These are phyloP conservation scores for Callosobruchus maculatus DNA, from an alignment of 2,888 invertebrate genomes.

Conservation along the genomic window DNA sequence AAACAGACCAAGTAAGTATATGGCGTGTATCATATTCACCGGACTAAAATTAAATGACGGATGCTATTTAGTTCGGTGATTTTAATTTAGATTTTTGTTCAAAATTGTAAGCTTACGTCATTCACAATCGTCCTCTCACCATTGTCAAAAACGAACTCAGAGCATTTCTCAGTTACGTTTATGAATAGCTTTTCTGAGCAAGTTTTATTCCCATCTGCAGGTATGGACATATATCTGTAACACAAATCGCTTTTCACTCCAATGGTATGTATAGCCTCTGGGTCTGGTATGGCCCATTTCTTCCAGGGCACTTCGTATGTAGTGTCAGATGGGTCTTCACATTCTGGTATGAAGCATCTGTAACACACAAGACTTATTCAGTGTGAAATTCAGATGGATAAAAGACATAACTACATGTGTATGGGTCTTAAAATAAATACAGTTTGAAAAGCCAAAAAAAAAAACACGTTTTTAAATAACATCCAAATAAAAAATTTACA, in stretches of 20 bases:
- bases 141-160: conserved; percentile 53
- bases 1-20: too few relatives aligned
- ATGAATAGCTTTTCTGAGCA: conserved; percentile 48
- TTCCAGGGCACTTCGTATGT: conserved; percentile 49
- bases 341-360: conserved; percentile 56
- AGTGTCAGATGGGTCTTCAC: conserved; percentile 48
- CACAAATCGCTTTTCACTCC: conserved; percentile 42
- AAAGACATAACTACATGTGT: too few relatives aligned
- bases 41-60: too few relatives aligned
- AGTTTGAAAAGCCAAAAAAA: too few relatives aligned
- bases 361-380: conserved; percentile 5
- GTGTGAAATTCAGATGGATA: too few relatives aligned
- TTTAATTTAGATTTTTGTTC: too few relatives aligned
- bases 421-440: too few relatives aligned
- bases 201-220: conserved; percentile 15
- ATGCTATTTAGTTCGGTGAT: too few relatives aligned
- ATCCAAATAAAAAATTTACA: too few relatives aligned
- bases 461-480: too few relatives aligned
- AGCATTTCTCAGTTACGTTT: conserved; percentile 45
- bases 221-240: conserved; percentile 32
- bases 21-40: too few relatives aligned
- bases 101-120: conserved; percentile 55
- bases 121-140: conserved; percentile 56
- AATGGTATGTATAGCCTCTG: conserved; percentile 24
- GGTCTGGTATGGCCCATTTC: conserved; percentile 50